phyloP scores from a whole-genome alignment of 2,797 vertebrate species.

The Ctenopoma kingsleyae region DNA sequence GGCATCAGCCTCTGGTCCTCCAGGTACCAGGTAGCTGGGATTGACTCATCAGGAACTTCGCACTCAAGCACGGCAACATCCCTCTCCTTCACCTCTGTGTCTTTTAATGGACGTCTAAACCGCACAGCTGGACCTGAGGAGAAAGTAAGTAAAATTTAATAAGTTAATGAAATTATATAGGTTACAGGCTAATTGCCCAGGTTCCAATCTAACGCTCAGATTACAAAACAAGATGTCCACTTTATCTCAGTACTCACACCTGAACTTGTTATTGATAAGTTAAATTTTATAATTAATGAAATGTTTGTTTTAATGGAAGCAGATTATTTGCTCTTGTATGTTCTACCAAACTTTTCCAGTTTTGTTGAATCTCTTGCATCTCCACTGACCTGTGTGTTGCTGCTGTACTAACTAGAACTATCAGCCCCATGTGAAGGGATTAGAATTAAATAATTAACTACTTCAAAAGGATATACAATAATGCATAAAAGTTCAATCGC shows the following conservation, averaged over 20 bases:
- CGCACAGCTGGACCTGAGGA: conserved; percentile 87
- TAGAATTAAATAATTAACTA: conserved; percentile 39
- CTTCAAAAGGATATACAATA: conserved; percentile 26
- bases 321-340: background rate
- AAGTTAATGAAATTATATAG: background rate
- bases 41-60: conserved; percentile 90
- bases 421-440: conserved; percentile 47
- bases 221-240: background rate
- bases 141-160: background rate
- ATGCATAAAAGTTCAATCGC: background rate
- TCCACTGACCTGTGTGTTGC: no score
- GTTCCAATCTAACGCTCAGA: background rate
- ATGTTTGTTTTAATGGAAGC: no score
- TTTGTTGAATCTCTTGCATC: background rate
- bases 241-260: background rate
- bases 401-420: conserved; percentile 37
- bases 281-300: background rate
- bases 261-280: background rate
- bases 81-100: conserved; percentile 89
- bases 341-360: background rate
- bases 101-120: conserved; percentile 88
- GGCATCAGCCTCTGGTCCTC: conserved; percentile 93
- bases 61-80: conserved; percentile 93
- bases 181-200: background rate
- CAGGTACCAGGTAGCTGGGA: conserved; percentile 92